Evolutionary conservation across 2,113 vertebrate genomes (phyloP), one percentile per base, ranked within the genome.

Genomic region (Choloepus hoffmanni): DNA sequence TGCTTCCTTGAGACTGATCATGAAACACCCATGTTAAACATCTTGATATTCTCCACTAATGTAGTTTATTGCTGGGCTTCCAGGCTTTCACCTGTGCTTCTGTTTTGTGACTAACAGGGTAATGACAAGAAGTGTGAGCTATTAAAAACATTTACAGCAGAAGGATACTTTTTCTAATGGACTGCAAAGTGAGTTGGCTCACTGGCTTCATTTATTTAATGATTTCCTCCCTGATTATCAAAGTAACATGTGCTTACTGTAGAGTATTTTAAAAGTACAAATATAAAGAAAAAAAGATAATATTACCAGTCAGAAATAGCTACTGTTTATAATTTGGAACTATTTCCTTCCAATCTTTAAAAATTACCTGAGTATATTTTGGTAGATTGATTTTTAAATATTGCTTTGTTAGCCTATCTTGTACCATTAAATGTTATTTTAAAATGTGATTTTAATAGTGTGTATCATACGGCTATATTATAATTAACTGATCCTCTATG

Each of bases 1-100:
- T 95, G 81, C 91, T 67, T 97, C 95, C 95, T 93, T 73, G 30
- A 91, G 97, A 96, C 30, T 63, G 86, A 95, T 97, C 74, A 72
- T 48, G 91, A 97, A 97, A 92, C 74, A 53, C n/a, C 97, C 30
- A 58, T 90, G 87, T 95, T 97, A 78, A 94, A 90, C 90, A 94
- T 94, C 86, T 92, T 94, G 73, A 83, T 97, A 67, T 92, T 89
- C 50, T 76, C 50, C 81, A 68, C 74, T 93, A 94, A 97, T 14
- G 19, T 36, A 96, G 94, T 63, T 92, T 72, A 55, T 58, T 70
- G 40, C 26, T 78, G 36, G 21, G 92, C 50, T n/a, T 62, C 76
- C 90, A 87, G 88, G 74, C 33, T 73, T 70, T 85, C 73, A 82
- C 30, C 7, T 0, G 0, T 78, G 18, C 83, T 92, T 95, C 45